Evolutionary conservation across 92 coral and sea anemone species (phyloP), one percentile per base, ranked within the genome.

Genomic region (Parazoanthus swiftii): DNA sequence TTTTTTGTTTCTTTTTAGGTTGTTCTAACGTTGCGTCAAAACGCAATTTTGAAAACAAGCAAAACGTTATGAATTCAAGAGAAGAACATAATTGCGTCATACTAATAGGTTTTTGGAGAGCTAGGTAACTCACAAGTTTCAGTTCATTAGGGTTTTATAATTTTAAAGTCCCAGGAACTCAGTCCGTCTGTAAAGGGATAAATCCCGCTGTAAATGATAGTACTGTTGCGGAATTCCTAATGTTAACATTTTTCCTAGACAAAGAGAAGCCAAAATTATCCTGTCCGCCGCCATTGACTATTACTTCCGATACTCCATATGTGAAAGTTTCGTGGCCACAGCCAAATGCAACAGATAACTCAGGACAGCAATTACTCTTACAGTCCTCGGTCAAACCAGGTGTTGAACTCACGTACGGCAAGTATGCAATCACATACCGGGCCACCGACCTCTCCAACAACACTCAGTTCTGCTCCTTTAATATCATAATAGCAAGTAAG

Each of bases 341-440:
- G 21, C 86, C 86, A 6, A 82, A 82, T 82, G 86, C 59, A 5
- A 82, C 86, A 23, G 86, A 82, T 66, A 82, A 82, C 25, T 82
- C 86, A 11, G 86, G 76, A 6, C 72, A 35, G 18, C 33, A 11
- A 20, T 2, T 68, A 9, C 75, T 44, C 71, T 25, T 67, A 46
- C n/a, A 23, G 5, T 82, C 86, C 14, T 38, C 74, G 0, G 5
- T 9, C 9, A n/a, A 13, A 8, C 58, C 86, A 4, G 86, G 76
- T 20, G 39, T 66, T 33, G 56, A 38, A 13, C 65, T 82, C 21
- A 66, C 76, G 6, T 82, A 65, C 37, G 86, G 86, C 56, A 65
- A 25, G 63, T 29, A 82, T 15, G 38, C 8, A 21, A 33, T 82
- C 18, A 82, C 86, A 43, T 82, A 82, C 59, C 56, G 59, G 46